phyloP scores from a whole-genome alignment of 2,113 vertebrate genomes.

The Petroica traversi region DNA sequence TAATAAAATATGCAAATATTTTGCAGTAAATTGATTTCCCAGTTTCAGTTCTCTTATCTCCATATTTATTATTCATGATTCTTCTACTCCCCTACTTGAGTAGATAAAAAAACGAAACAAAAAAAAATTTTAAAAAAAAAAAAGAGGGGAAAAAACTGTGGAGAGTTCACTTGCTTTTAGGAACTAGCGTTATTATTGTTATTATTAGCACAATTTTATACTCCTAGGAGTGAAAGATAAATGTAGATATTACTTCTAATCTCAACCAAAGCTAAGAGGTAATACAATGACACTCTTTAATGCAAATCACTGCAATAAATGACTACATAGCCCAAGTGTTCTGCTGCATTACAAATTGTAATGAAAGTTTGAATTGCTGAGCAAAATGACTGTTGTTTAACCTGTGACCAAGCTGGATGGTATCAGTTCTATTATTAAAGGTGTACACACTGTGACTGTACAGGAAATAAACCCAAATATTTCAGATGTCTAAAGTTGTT shows the following conservation, averaged over 20 bases:
- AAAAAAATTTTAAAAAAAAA: neutral
- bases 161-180: slow-evolving; percentile 61
- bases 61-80: slow-evolving; percentile 83
- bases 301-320: slow-evolving; percentile 68
- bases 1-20: slow-evolving; percentile 89
- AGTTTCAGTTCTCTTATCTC: slow-evolving; percentile 83
- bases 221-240: slow-evolving; percentile 65
- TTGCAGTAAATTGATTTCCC: slow-evolving; percentile 84
- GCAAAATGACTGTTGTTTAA: slow-evolving; percentile 54
- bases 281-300: slow-evolving; percentile 56
- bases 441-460: neutral
- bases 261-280: slow-evolving; percentile 62
- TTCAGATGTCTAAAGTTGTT: neutral
- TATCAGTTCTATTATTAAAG: slow-evolving; percentile 35
- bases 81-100: slow-evolving; percentile 64
- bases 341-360: slow-evolving; percentile 56
- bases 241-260: slow-evolving; percentile 62
- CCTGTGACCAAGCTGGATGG: neutral
- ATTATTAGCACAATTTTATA: slow-evolving; percentile 58
- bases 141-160: neutral
- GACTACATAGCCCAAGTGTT: slow-evolving; percentile 55
- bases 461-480: neutral
- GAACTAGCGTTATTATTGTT: slow-evolving; percentile 64
- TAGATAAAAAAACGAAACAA: neutral
- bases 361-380: slow-evolving; percentile 44